These are phyloP conservation scores for Dasypus novemcinctus DNA, from an alignment of 2,113 vertebrate genomes.

Conservation along the genomic window DNA sequence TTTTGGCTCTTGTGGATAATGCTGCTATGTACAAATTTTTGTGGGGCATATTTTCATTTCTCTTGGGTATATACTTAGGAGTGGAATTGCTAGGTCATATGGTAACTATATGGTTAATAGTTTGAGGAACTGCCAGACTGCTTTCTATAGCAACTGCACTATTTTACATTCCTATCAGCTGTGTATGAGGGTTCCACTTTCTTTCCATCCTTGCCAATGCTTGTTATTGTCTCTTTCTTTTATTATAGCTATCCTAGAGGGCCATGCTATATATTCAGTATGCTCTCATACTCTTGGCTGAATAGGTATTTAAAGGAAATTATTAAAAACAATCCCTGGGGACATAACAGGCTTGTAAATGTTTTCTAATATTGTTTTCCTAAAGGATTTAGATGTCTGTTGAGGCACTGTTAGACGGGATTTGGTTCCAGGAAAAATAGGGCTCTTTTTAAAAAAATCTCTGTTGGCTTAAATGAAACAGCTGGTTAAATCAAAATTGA, in stretches of 20 bases:
- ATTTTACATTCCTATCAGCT: neutral
- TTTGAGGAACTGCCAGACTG: neutral
- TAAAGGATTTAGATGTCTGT: neutral
- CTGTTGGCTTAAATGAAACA: conserved; percentile 54
- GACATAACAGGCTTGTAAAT: neutral
- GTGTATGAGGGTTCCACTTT: neutral
- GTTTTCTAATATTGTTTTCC: conserved; percentile 24
- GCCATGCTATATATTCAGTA: neutral
- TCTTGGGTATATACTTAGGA: conserved; percentile 2
- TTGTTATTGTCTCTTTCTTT: neutral
- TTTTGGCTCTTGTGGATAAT: neutral
- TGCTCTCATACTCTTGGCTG: neutral
- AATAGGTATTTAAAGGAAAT: neutral
- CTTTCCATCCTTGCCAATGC: neutral
- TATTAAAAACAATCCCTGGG: neutral
- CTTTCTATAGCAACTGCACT: neutral
- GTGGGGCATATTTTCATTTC: conserved; percentile 6
- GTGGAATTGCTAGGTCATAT: neutral
- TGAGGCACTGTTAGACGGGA: neutral
- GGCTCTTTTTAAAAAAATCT: neutral
- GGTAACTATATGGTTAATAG: neutral
- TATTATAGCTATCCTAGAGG: neutral
- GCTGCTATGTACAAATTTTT: conserved; percentile 5
- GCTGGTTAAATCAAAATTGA: conserved; percentile 55
- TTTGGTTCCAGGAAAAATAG: conserved; percentile 17